phyloP scores from a whole-genome alignment of 1,140 invertebrate species.

The Psix sp. region DNA sequence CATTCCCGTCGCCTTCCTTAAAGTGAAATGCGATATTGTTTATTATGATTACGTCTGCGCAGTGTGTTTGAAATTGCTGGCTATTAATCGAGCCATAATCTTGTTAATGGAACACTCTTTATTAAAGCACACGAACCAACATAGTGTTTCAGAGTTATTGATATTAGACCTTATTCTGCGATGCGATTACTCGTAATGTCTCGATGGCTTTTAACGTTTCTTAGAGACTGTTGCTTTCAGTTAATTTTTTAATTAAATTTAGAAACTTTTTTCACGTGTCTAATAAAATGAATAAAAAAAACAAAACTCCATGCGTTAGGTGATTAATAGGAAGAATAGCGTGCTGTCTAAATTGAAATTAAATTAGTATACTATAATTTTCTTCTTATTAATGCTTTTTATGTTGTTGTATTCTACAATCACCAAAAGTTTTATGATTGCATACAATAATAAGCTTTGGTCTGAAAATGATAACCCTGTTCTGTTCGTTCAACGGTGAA shows the following conservation, averaged over 20 bases:
- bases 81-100: slow-evolving; percentile 58
- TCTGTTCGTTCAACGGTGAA: too few species aligned
- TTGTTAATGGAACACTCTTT: slow-evolving; percentile 59
- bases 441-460: too few species aligned
- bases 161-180: slow-evolving; percentile 48
- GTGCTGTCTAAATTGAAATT: too few species aligned
- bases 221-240: slow-evolving; percentile 19
- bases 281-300: neutral
- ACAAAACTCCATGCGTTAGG: too few species aligned
- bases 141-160: slow-evolving; percentile 52
- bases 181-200: slow-evolving; percentile 48
- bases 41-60: slow-evolving; percentile 50
- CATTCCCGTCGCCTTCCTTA: slow-evolving; percentile 2
- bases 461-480: too few species aligned
- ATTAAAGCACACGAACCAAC: slow-evolving; percentile 47
- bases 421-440: too few species aligned
- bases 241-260: slow-evolving; percentile 50
- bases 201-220: slow-evolving; percentile 36
- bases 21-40: slow-evolving; percentile 54
- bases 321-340: too few species aligned
- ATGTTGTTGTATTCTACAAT: too few species aligned
- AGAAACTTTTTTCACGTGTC: slow-evolving; percentile 19
- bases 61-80: slow-evolving; percentile 51
- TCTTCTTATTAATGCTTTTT: too few species aligned
- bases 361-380: too few species aligned